Conservation (phyloP, 2,797 vertebrate genomes). For the Galagoides demidoff region DNA sequence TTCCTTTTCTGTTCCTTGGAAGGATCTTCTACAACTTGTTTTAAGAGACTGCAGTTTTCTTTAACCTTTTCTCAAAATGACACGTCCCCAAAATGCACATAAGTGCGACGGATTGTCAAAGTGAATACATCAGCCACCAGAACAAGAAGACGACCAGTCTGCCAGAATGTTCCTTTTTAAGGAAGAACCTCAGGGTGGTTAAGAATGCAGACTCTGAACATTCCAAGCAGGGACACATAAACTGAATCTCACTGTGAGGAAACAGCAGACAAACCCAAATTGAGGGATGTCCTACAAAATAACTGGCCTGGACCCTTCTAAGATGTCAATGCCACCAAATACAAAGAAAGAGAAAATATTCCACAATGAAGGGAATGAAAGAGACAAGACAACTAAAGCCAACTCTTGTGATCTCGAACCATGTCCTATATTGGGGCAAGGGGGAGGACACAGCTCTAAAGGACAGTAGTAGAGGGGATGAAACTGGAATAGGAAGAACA, state of each 20-base stretch:
- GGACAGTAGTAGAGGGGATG: background rate
- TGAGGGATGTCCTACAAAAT: background rate
- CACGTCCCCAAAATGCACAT: background rate
- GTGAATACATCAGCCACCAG: rapidly evolving
- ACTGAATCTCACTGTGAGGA: background rate
- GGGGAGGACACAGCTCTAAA: no score
- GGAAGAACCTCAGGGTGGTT: background rate
- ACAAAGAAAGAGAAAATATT: background rate
- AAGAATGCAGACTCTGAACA: background rate
- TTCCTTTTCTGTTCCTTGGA: background rate
- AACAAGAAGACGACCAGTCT: rapidly evolving
- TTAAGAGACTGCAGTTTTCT: background rate
- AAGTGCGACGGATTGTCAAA: background rate
- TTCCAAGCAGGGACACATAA: rapidly evolving
- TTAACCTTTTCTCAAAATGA: background rate
- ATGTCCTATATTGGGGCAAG: rapidly evolving
- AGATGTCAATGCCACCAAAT: background rate
- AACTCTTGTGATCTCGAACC: rapidly evolving
- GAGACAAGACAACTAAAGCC: background rate
- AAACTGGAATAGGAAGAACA: background rate
- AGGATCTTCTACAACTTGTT: background rate
- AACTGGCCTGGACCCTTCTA: background rate
- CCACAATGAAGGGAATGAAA: background rate
- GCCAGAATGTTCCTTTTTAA: background rate
- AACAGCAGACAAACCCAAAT: background rate